phyloP scores from a whole-genome alignment of 2,113 vertebrate species.

The Paralichthys olivaceus region DNA sequence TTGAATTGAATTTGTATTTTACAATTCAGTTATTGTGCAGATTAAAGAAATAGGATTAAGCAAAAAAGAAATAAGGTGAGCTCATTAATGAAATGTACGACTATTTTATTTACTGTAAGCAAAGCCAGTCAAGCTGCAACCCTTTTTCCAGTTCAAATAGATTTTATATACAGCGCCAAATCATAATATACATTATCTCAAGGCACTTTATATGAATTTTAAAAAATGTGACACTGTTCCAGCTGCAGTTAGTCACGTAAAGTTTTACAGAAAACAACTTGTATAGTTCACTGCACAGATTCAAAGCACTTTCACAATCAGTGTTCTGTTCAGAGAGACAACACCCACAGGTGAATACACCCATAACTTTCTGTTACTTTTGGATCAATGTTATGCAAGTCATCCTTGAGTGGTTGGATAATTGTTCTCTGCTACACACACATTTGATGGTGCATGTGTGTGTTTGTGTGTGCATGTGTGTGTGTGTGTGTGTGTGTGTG shows the following conservation, averaged over 20 bases:
- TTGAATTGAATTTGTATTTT: not conserved
- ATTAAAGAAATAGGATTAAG: not conserved
- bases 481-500: not conserved
- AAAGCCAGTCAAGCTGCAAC: not conserved
- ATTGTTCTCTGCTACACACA: slow-evolving; percentile 2
- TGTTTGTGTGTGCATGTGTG: not conserved
- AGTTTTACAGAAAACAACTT: not conserved
- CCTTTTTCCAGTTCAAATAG: not conserved
- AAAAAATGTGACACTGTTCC: no score
- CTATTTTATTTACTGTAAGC: not conserved
- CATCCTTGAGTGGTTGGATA: not conserved
- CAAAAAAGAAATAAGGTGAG: not conserved
- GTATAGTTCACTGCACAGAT: not conserved
- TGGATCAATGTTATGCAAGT: not conserved
- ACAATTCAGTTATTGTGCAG: not conserved
- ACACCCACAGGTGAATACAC: not conserved
- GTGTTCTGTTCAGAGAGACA: not conserved
- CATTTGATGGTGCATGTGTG: not conserved
- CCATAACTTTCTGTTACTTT: not conserved
- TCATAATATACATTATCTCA: no score
- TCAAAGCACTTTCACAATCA: not conserved
- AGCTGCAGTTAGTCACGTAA: not conserved
- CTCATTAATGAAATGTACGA: not conserved
- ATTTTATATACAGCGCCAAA: no score
- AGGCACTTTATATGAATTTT: no score